Evolutionary conservation across 2,797 vertebrate species (phyloP).

Genomic region (Enteromius radiatus): DNA sequence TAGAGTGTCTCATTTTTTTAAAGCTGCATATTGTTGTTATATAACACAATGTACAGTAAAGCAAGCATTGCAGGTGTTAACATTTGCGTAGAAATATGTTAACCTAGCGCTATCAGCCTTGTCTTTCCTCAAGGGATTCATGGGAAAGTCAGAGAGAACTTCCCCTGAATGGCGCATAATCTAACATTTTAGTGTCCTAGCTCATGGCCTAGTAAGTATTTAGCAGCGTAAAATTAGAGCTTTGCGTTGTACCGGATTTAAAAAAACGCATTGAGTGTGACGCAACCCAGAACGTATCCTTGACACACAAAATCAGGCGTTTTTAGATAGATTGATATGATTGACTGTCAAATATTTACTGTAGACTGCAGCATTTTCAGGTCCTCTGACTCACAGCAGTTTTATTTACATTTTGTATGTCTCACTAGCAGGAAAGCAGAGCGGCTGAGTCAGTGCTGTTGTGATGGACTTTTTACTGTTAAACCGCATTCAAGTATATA

Average conservation of each 20-base stretch:
- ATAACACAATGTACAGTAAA: neutral
- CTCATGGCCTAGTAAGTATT: slow-evolving; percentile 25
- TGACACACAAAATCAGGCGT: neutral
- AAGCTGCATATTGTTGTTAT: neutral
- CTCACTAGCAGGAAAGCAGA: slow-evolving; percentile 9
- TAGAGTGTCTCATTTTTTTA: neutral
- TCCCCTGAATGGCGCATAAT: slow-evolving; percentile 14
- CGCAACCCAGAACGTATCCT: neutral
- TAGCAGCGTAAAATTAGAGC: slow-evolving; percentile 22
- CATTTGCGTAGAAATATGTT: neutral
- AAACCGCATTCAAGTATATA: neutral
- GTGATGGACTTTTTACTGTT: slow-evolving; percentile 14
- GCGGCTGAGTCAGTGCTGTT: slow-evolving; percentile 22
- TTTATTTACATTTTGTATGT: slow-evolving; percentile 26
- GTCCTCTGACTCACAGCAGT: slow-evolving; percentile 30
- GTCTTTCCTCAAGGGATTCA: slow-evolving; percentile 7
- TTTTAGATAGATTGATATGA: slow-evolving; percentile 1
- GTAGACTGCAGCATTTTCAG: slow-evolving; percentile 8
- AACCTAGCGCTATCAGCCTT: neutral
- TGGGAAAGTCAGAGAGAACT: slow-evolving; percentile 37
- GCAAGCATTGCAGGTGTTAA: neutral
- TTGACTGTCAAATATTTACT: neutral
- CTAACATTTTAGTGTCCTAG: slow-evolving; percentile 32
- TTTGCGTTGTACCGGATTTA: slow-evolving; percentile 7
- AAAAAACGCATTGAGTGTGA: slow-evolving; percentile 12